Conservation (phyloP, 2,113 vertebrate genomes). For the Tiliqua scincoides region DNA sequence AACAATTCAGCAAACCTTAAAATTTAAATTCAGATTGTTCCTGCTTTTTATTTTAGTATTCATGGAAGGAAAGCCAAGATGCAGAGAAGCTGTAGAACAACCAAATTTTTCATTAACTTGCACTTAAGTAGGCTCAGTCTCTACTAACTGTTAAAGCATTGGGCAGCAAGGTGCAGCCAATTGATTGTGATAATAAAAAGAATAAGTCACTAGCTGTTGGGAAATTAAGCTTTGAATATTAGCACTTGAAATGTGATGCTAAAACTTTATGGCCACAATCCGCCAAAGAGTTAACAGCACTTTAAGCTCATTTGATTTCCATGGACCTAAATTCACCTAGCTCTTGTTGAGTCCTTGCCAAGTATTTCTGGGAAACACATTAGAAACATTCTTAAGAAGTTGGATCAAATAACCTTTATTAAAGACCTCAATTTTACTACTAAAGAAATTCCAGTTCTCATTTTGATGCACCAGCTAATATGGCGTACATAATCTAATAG, state of each 20-base stretch:
- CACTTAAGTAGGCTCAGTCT: neutral
- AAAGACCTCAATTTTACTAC: neutral
- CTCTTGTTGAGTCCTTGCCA: neutral
- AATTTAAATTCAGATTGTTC: slow-evolving; percentile 39
- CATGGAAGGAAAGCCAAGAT: slow-evolving; percentile 1
- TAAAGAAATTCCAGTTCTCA: neutral
- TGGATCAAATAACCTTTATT: neutral
- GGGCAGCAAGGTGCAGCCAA: neutral
- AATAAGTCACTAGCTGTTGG: neutral
- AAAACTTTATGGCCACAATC: neutral
- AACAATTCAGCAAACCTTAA: slow-evolving; percentile 20
- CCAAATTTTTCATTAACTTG: slow-evolving; percentile 15
- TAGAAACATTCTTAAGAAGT: neutral
- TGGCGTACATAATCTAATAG: neutral
- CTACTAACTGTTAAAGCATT: neutral
- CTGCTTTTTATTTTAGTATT: slow-evolving; percentile 6
- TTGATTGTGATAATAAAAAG: neutral
- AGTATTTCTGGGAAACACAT: neutral
- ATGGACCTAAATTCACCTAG: neutral
- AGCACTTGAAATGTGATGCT: neutral
- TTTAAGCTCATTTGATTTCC: neutral
- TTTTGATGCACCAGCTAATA: neutral
- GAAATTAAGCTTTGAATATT: slow-evolving; percentile 4
- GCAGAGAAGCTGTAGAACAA: neutral
- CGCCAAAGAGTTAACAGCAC: neutral